Evolutionary conservation across 2,888 invertebrate genomes (phyloP).

Genomic region (Nephrotoma flavescens): DNA sequence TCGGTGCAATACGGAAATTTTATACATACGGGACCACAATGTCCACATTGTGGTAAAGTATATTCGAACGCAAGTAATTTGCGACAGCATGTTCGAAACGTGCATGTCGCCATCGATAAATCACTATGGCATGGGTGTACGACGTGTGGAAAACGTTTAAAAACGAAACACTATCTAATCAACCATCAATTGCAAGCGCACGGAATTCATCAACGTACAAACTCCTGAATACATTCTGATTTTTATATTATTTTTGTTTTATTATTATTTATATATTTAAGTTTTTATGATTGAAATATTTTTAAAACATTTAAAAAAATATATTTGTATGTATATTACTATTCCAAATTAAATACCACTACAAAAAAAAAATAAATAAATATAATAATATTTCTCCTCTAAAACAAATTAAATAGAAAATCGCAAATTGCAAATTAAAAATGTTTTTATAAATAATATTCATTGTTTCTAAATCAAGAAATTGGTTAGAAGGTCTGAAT

Average conservation of each 20-base stretch:
- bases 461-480: neutral
- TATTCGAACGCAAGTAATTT: conserved; percentile 61
- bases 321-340: neutral
- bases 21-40: conserved; percentile 39
- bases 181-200: conserved; percentile 62
- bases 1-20: neutral
- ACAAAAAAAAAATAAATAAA: neutral
- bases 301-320: neutral
- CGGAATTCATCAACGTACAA: conserved; percentile 44
- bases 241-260: neutral
- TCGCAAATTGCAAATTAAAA: neutral
- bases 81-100: conserved; percentile 62
- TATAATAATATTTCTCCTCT: neutral
- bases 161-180: conserved; percentile 62
- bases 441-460: neutral
- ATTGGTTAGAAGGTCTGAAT: neutral
- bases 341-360: neutral
- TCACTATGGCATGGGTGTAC: conserved; percentile 58
- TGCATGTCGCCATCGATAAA: conserved; percentile 53
- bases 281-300: neutral
- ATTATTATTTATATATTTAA: neutral
- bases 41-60: conserved; percentile 54
- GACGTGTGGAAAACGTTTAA: conserved; percentile 59
- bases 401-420: neutral
- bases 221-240: conserved; percentile 20